Base-by-base conservation (phyloP, 2,113 vertebrate genomes). In the Rhadina sibilatrix region DNA sequence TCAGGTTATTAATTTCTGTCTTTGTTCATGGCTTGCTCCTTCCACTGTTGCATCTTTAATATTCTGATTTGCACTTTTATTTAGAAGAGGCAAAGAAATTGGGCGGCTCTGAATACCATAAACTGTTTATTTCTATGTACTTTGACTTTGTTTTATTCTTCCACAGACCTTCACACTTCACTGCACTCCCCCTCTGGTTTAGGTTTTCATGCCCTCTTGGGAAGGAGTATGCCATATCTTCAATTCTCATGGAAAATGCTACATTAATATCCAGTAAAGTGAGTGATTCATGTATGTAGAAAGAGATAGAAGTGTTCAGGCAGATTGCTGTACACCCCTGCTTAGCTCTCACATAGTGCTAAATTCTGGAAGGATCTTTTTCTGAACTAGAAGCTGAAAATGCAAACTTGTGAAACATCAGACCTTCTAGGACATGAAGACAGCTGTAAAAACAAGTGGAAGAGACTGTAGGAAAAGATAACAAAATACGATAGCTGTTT, bases 381-480 rank as follows among this genome's bases (percentile, higher is more conserved):
- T 91, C 84, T 90, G 70, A 78, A 76, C n/a, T 69, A 37, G 57
- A 61, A 87, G 53, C 44, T 83, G 90, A 79, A 89, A 85, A 93
- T 85, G 52, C 22, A 60, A 47, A 91, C 61, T 61, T 79, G 31
- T 64, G 65, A 82, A 93, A 83, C 89, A 87, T 95, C 72, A 87
- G 83, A 47, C 74, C 66, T 92, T 88, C 68, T 90, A 87, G 91
- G 85, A 92, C 49, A 44, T 11, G 49, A 79, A 92, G 80, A 68
- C 91, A 95, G 89, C 87, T 92, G 89, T 94, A 53, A 90, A 95
- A 96, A 94, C 77, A 94, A 89, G 56, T 78, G 30, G 87, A 63
- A 71, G 59, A 78, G 44, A 52, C 35, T 70, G 50, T 87, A 90
- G 47, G 46, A 71, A 84, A 87, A 52, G 35, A 49, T 79, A 91